phyloP scores from a whole-genome alignment of 2,888 invertebrate genomes.

The Melinaea marsaeus region DNA sequence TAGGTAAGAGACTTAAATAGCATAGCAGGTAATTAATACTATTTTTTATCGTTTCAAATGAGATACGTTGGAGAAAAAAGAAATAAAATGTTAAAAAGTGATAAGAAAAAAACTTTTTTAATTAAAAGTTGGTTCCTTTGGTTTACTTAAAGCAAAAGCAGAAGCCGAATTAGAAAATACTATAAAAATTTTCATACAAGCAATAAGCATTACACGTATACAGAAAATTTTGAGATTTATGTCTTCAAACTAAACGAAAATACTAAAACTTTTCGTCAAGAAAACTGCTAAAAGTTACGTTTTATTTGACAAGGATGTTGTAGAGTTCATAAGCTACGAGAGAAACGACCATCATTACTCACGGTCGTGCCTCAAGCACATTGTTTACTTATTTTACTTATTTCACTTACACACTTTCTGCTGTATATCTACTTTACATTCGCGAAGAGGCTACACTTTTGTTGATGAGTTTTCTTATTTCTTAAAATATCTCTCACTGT shows the following conservation, averaged over 20 bases:
- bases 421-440: constrained; percentile 54
- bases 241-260: not conserved
- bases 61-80: too few species aligned
- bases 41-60: too few species aligned
- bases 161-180: too few species aligned
- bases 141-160: too few species aligned
- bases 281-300: constrained; percentile 57
- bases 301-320: constrained; percentile 66
- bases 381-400: constrained; percentile 48
- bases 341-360: constrained; percentile 65
- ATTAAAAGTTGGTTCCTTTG: too few species aligned
- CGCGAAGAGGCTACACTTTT: constrained; percentile 45
- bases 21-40: too few species aligned
- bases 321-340: constrained; percentile 63
- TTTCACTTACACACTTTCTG: constrained; percentile 33
- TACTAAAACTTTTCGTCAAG: constrained; percentile 43
- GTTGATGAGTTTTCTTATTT: constrained; percentile 54
- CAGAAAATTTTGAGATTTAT: not conserved
- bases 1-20: too few species aligned
- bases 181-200: too few species aligned
- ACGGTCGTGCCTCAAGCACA: constrained; percentile 53
- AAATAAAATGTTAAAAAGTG: too few species aligned
- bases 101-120: too few species aligned
- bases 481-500: constrained; percentile 34
- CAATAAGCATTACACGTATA: too few species aligned